Evolutionary conservation across 2,113 vertebrate genomes (phyloP), one percentile per base, ranked within the genome.

Genomic region (Menura novaehollandiae): DNA sequence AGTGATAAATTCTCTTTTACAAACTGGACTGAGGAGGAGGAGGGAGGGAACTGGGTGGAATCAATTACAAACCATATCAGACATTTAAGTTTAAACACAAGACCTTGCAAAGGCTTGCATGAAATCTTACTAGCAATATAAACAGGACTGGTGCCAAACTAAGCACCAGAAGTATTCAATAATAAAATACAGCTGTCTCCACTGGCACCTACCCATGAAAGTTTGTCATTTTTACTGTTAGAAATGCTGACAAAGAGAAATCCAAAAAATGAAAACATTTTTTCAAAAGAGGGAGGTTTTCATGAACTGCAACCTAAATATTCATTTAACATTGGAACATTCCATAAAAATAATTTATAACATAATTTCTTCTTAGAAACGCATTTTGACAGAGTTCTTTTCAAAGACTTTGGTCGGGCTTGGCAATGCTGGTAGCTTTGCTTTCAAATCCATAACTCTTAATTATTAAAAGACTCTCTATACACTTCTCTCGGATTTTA

Each of bases 181-280:
- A 98, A 98, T 98, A 97, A 98, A 98, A 98, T 97, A 96, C 98
- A 98, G 98, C 98, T 98, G 98, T 96, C 93, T 96, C 83, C 75
- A 86, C 93, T 92, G 97, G 97, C 97, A 62, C 73, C 94, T 94
- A 97, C 97, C 96, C 92, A 95, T 88, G 84, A 62, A 97, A 91
- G 93, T 96, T 97, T 97, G 97, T 97, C 97, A 95, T 97, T 97
- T 97, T 96, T 96, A 96, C 96, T 95, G 22, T 80, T 90, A 95
- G 96, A 98, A 98, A 98, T 95, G 98, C 98, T 98, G 98, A 98
- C 98, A 88, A 94, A 98, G 97, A 97, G 96, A 97, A 97, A 98
- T 95, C 88, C 90, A 41, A 93, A 89, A 94, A 96, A 96, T 88
- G 88, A 97, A 97, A 97, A 98, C 97, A 97, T 97, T 91, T 97